These are phyloP conservation scores for Xiphophorus hellerii DNA, from an alignment of 2,113 vertebrate genomes.

Conservation along the genomic window DNA sequence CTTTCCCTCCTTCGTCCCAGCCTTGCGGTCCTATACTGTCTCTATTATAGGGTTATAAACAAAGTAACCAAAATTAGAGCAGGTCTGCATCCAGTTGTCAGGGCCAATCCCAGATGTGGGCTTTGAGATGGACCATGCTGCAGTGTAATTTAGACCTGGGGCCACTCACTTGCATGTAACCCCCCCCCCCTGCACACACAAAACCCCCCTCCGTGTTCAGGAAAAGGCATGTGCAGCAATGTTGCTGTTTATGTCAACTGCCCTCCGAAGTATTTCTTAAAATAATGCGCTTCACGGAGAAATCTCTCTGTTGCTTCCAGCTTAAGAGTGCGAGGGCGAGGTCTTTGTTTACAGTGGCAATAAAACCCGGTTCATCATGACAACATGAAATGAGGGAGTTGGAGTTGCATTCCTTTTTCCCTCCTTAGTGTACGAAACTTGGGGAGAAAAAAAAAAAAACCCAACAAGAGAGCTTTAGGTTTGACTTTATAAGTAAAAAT, in stretches of 20 bases:
- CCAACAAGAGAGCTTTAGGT: not conserved
- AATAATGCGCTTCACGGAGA: constrained; percentile 20
- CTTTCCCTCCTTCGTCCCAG: too few species aligned
- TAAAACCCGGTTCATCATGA: constrained; percentile 58
- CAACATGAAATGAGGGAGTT: constrained; percentile 55
- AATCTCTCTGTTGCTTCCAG: constrained; percentile 22
- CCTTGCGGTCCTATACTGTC: constrained; percentile 73
- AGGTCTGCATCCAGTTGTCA: constrained; percentile 82
- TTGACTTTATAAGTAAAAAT: not conserved
- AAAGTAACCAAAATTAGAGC: constrained; percentile 85
- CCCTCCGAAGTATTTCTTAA: constrained; percentile 10
- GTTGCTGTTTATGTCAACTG: not conserved
- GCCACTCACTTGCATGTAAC: constrained; percentile 47
- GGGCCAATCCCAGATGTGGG: constrained; percentile 82
- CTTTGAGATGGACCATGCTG: constrained; percentile 78
- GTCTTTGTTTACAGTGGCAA: constrained; percentile 53
- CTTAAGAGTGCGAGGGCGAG: constrained; percentile 48
- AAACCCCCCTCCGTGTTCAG: constrained; percentile 25
- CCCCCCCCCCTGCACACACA: not conserved
- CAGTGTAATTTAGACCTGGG: constrained; percentile 74
- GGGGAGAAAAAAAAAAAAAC: not conserved
- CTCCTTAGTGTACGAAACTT: constrained; percentile 16
- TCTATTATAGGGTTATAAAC: constrained; percentile 85
- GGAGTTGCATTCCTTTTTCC: constrained; percentile 44
- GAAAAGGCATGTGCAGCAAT: constrained; percentile 23